phyloP scores from a whole-genome alignment of 2,888 invertebrate genomes.

The Chydorus sphaericus region DNA sequence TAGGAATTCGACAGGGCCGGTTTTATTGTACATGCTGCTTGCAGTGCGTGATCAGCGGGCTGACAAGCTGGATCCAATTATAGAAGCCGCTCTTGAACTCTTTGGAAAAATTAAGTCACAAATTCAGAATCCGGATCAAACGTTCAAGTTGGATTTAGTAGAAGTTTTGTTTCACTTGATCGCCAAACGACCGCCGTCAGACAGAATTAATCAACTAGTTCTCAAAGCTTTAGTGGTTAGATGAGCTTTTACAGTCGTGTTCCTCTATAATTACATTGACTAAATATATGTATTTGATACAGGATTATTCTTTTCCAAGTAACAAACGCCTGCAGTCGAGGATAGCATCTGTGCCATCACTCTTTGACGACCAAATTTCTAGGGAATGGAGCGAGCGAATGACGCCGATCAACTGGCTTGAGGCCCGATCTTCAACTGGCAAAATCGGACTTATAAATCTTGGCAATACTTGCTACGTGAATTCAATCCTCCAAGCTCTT shows the following conservation, averaged over 20 bases:
- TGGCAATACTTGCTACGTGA: conserved; percentile 82
- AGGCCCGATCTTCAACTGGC: background rate
- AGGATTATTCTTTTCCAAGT: background rate
- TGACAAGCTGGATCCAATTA: background rate
- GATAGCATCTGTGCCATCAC: background rate
- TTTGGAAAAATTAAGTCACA: background rate
- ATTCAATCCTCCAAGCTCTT: conserved; percentile 68
- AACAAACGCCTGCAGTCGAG: background rate
- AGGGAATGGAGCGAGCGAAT: background rate
- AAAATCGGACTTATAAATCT: conserved; percentile 60
- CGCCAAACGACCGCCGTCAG: background rate
- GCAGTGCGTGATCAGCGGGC: background rate
- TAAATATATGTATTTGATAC: too few species aligned
- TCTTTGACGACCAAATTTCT: background rate
- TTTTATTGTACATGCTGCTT: background rate
- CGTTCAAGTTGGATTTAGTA: background rate
- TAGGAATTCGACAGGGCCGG: background rate
- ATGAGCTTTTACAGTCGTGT: background rate
- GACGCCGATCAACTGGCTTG: background rate
- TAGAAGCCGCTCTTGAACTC: background rate
- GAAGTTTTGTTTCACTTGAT: background rate
- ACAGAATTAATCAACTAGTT: background rate
- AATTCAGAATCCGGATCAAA: background rate
- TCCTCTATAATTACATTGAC: background rate
- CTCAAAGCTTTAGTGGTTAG: background rate